Percentiles rank a stretch among this genome's conserved stretches.
phyloP scores from a whole-genome alignment of 2,888 invertebrate species.

The Timema podura region DNA sequence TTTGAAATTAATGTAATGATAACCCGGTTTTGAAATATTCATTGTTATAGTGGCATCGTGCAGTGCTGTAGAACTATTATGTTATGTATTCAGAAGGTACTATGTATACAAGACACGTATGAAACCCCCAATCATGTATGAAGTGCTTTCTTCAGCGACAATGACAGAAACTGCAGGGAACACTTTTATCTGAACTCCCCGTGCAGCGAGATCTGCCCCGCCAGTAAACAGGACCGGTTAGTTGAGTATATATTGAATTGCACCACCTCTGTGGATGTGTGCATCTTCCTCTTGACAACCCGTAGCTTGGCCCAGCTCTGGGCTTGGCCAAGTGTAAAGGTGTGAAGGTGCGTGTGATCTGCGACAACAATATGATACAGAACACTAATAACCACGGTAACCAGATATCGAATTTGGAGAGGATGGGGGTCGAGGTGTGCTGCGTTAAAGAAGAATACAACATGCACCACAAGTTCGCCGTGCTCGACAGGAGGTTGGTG shows the following conservation, averaged over 20 bases:
- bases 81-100: no score
- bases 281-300: conserved; percentile 6
- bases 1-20: no score
- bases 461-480: conserved; percentile 78
- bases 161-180: no score
- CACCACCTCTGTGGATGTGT: not conserved
- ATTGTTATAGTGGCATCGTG: no score
- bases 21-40: no score
- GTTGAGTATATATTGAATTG: not conserved
- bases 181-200: no score
- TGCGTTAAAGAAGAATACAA: conserved; percentile 45
- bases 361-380: not conserved
- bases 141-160: no score
- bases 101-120: no score
- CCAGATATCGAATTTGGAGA: not conserved
- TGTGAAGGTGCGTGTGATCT: conserved; percentile 6
- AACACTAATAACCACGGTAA: not conserved
- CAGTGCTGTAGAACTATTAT: no score
- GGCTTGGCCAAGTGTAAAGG: not conserved
- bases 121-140: no score
- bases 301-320: not conserved
- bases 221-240: no score
- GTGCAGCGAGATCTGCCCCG: no score
- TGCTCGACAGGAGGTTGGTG: conserved; percentile 56
- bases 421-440: conserved; percentile 3